Percentiles rank a stretch among this genome's conserved stretches.
Conservation (phyloP, 1,140 invertebrate genomes). For the Euschistus heros region DNA sequence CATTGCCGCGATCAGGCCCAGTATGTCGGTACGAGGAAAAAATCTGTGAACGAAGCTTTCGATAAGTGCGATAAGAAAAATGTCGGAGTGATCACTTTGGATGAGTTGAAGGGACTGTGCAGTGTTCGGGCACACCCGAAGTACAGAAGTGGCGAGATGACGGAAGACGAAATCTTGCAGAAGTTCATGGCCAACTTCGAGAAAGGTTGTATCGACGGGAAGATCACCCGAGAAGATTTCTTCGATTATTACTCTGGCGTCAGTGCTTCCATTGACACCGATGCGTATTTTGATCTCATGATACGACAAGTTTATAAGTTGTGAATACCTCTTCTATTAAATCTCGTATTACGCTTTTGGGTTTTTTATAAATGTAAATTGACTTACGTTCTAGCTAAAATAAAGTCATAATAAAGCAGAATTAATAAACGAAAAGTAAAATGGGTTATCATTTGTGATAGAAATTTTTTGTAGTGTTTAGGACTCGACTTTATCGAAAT, state of each 20-base stretch:
- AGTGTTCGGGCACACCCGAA: slow-evolving; percentile 66
- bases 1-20: slow-evolving; percentile 72
- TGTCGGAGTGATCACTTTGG: slow-evolving; percentile 73
- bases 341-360: no score
- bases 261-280: slow-evolving; percentile 86
- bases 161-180: slow-evolving; percentile 72
- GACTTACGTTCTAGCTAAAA: no score
- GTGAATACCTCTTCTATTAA: slow-evolving; percentile 45
- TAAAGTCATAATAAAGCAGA: no score
- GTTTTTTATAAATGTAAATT: no score
- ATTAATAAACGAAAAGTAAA: no score
- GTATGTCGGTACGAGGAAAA: slow-evolving; percentile 65
- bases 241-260: slow-evolving; percentile 88
- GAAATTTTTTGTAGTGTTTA: no score
- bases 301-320: slow-evolving; percentile 87
- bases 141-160: slow-evolving; percentile 81
- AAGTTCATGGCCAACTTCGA: slow-evolving; percentile 88
- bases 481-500: no score
- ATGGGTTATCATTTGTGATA: no score
- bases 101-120: slow-evolving; percentile 74
- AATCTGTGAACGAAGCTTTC: slow-evolving; percentile 74
- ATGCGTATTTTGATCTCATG: slow-evolving; percentile 90
- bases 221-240: slow-evolving; percentile 90
- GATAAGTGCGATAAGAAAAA: slow-evolving; percentile 78
- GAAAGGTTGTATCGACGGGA: slow-evolving; percentile 32